Base-by-base conservation (phyloP, 2,888 invertebrate species). In the Pachymerium ferrugineum region DNA sequence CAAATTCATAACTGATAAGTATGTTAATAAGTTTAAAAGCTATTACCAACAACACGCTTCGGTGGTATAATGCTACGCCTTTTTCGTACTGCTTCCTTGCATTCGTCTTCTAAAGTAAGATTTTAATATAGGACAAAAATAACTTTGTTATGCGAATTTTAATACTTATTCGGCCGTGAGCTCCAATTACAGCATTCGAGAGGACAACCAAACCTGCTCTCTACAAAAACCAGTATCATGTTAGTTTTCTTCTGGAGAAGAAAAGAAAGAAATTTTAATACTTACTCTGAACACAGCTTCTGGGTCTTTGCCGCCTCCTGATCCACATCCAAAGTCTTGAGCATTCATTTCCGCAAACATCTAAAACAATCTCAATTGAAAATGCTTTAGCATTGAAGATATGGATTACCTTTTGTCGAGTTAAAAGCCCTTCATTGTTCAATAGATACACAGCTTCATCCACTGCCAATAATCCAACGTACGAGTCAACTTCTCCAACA, bases 371-470 rank as follows among this genome's bases (percentile, higher is more conserved):
- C 16, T 38, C 16, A 12, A 54, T 54, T 6, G 10, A 54, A 22
- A 22, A 3, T 16, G n/a, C n/a, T n/a, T n/a, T n/a, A n/a, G n/a
- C 38, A 12, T 35, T 35, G 12, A 12, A 35, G 12, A 35, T n/a
- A 35, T 35, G 12, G 38, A 10, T 25, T 72, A 72, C 72, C 28
- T 4, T 47, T 38, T 72, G 2, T 42, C 25, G 25, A 12, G 72
- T 25, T 1, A 72, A 8, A n/a, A 47, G 28, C 2, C 42, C 47
- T n/a, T 30, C 25, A 0, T 47, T 72, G 19, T 72, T 72, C 5
- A 72, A 28, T 14, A 72, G 25, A 47, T 72, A 72, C 10, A 72
- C 25, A 4, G 72, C 72, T 72, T 72, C 72, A 29, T 72, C 72
- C 16, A 72, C 72, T 25, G 72, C 72, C 42, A 38, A 14, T 8